Percentiles rank a stretch among this genome's conserved stretches.
phyloP scores from a whole-genome alignment of 2,888 invertebrate genomes.

The Lasiommata megera region DNA sequence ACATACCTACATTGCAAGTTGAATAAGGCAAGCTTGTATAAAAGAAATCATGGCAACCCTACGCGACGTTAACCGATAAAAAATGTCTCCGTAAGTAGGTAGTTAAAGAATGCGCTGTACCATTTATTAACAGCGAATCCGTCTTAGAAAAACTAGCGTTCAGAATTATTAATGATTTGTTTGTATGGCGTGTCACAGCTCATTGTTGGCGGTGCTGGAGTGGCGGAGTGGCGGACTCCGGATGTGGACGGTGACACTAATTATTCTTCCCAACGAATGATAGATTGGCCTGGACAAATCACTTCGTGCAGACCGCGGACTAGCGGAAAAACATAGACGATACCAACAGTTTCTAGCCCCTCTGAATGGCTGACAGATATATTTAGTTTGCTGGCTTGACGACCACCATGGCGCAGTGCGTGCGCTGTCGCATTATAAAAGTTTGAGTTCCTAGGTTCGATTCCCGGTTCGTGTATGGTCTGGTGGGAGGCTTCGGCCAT shows the following conservation, averaged over 20 bases:
- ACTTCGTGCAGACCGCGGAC: slow-evolving; percentile 52
- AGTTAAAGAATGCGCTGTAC: slow-evolving; percentile 73
- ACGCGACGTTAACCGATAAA: slow-evolving; percentile 43
- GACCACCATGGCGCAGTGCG: too few species aligned
- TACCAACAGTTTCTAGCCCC: too few species aligned
- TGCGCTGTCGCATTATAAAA: too few species aligned
- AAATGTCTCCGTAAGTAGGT: slow-evolving; percentile 76
- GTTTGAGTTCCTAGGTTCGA: too few species aligned
- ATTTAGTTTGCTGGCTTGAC: too few species aligned
- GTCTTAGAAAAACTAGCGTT: slow-evolving; percentile 76
- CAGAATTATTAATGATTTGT: slow-evolving; percentile 80
- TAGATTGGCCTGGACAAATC: slow-evolving; percentile 80
- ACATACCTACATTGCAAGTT: too few species aligned
- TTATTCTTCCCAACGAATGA: slow-evolving; percentile 78
- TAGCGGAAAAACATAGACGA: not conserved
- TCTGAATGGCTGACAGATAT: too few species aligned
- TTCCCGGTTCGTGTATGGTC: too few species aligned
- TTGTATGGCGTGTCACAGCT: slow-evolving; percentile 76
- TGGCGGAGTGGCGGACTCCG: slow-evolving; percentile 53
- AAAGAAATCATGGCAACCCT: slow-evolving; percentile 4
- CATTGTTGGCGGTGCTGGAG: slow-evolving; percentile 56
- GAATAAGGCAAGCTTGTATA: not conserved
- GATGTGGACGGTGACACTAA: slow-evolving; percentile 79
- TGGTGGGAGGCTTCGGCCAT: too few species aligned
- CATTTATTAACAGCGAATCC: slow-evolving; percentile 77